These are phyloP conservation scores for Hydrochoerus hydrochaeris DNA, from an alignment of 2,113 vertebrate genomes.

Conservation along the genomic window DNA sequence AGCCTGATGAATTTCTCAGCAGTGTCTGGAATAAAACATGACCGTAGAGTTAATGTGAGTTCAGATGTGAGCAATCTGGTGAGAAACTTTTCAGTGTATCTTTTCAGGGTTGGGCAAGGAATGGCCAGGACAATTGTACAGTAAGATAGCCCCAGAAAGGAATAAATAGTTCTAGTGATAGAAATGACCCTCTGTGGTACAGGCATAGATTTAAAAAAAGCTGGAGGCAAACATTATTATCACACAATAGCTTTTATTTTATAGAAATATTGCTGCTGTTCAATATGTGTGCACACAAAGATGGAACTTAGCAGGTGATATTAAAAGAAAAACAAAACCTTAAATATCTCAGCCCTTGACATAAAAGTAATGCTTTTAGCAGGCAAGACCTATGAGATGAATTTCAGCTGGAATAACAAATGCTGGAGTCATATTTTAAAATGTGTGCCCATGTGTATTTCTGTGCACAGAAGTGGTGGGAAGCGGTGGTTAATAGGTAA, in stretches of 20 bases:
- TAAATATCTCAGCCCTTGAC: not conserved
- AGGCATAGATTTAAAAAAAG: not conserved
- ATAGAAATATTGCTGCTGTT: not conserved
- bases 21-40: slow-evolving; percentile 89
- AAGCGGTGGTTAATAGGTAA: not conserved
- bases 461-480: not conserved
- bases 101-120: not conserved
- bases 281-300: not conserved
- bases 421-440: slow-evolving; percentile 12
- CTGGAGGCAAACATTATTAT: not conserved
- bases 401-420: slow-evolving; percentile 23
- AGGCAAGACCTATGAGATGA: slow-evolving; percentile 8
- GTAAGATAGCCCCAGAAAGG: not conserved
- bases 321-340: not conserved
- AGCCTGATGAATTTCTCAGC: slow-evolving; percentile 90
- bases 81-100: not conserved
- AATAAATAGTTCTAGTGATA: not conserved
- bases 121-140: not conserved
- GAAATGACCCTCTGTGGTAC: not conserved
- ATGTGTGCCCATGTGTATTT: not conserved
- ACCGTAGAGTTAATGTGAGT: slow-evolving; percentile 38
- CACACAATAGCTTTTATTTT: not conserved
- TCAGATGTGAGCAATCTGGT: not conserved
- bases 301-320: not conserved
- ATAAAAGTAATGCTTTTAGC: not conserved